Conservation (phyloP, 2,797 vertebrate species). For the Gobio occitaniae region DNA sequence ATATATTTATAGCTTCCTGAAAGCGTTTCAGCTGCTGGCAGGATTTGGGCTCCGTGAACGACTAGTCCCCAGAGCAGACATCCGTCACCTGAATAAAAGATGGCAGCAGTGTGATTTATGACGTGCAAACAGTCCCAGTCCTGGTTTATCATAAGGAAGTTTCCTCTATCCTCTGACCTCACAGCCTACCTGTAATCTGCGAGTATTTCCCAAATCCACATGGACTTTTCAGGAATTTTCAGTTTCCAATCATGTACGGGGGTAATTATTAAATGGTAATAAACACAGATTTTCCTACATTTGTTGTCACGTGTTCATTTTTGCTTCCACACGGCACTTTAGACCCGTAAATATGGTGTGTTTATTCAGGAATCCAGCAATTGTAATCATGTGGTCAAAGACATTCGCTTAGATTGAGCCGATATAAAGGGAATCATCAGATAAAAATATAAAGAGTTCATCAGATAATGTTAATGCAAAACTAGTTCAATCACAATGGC, state of each 20-base stretch:
- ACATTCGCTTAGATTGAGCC: neutral
- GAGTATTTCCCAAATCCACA: constrained; percentile 61
- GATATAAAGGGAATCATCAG: neutral
- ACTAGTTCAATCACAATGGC: too few relatives aligned
- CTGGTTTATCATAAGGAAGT: constrained; percentile 47
- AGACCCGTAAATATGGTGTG: neutral
- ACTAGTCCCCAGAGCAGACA: neutral
- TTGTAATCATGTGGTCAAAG: neutral
- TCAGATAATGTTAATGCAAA: neutral
- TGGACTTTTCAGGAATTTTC: constrained; percentile 67
- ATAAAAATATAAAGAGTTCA: too few relatives aligned
- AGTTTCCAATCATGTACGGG: constrained; percentile 72
- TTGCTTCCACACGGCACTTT: neutral
- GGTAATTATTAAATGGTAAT: constrained; percentile 72
- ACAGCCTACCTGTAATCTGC: constrained; percentile 33
- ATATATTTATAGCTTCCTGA: constrained; percentile 63
- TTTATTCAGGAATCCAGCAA: neutral
- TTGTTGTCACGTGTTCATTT: constrained; percentile 14
- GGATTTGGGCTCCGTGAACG: constrained; percentile 34
- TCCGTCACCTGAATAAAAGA: constrained; percentile 30
- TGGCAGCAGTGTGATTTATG: constrained; percentile 22
- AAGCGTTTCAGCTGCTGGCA: constrained; percentile 55
- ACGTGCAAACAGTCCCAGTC: constrained; percentile 1
- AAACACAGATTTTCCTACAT: constrained; percentile 74
- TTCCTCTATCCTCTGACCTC: constrained; percentile 39